Evolutionary conservation across 2,888 invertebrate genomes (phyloP).

Genomic region (Tenthredo notha): DNA sequence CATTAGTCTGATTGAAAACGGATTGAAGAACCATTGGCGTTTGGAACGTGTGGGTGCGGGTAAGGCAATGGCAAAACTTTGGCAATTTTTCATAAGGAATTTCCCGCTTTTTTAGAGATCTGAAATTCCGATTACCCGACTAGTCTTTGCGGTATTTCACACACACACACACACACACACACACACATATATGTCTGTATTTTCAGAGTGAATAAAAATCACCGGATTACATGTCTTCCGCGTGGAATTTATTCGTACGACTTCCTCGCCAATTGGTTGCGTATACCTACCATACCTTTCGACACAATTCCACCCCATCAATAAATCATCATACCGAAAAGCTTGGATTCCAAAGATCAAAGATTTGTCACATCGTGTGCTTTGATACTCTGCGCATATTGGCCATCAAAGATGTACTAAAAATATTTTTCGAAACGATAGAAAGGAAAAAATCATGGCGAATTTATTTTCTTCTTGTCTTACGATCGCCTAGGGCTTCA

Average conservation of each 20-base stretch:
- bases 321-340: background rate
- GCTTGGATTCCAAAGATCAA: background rate
- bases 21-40: background rate
- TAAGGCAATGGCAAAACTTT: background rate
- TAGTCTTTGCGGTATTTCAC: background rate
- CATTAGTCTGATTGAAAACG: slow-evolving; percentile 13
- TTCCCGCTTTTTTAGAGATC: background rate
- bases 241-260: background rate
- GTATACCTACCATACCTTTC: background rate
- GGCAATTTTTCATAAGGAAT: slow-evolving; percentile 17
- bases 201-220: slow-evolving; percentile 8
- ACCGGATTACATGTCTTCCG: background rate
- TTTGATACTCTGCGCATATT: background rate
- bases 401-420: background rate
- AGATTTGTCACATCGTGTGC: background rate
- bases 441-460: background rate
- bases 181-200: too few species aligned
- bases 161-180: too few species aligned
- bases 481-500: background rate
- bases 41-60: background rate
- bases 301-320: background rate
- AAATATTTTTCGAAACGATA: background rate
- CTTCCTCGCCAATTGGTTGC: background rate
- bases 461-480: background rate
- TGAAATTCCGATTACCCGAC: background rate